Conservation (phyloP, 2,113 vertebrate genomes). For the Cranoglanis bouderius region DNA sequence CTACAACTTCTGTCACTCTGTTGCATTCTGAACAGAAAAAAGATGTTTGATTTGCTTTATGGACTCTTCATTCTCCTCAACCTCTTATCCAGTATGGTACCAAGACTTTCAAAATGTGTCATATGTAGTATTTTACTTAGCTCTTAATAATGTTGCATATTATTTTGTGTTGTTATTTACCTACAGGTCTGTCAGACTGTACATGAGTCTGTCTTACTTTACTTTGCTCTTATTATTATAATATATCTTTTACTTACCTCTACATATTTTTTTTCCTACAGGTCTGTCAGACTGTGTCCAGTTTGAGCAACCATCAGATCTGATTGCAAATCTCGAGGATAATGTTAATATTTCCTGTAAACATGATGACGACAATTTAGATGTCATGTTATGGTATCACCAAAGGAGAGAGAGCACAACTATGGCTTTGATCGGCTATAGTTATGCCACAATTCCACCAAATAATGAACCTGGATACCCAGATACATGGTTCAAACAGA, state of each 20-base stretch:
- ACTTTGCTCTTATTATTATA: not conserved
- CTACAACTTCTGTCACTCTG: not conserved
- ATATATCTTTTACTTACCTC: not conserved
- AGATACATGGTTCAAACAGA: constrained; percentile 12
- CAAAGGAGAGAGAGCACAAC: constrained; percentile 3
- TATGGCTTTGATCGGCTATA: constrained; percentile 44
- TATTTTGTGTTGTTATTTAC: not conserved
- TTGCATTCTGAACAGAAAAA: not conserved
- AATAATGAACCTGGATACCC: constrained; percentile 11
- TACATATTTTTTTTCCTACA: constrained; percentile 19
- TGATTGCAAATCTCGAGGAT: not conserved
- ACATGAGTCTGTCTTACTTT: too few relatives aligned
- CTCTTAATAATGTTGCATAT: not conserved
- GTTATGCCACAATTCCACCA: not conserved
- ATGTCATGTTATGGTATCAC: constrained; percentile 52
- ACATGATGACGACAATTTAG: constrained; percentile 36
- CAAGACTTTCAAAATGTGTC: not conserved
- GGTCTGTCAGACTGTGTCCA: constrained; percentile 40
- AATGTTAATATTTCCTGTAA: constrained; percentile 35
- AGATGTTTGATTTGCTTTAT: not conserved
- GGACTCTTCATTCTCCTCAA: not conserved
- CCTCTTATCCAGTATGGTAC: constrained; percentile 3
- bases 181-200: constrained; percentile 43
- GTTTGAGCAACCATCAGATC: constrained; percentile 35
- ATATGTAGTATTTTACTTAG: not conserved